Evolutionary conservation across 2,797 vertebrate genomes (phyloP).

Genomic region (Sternarchorhynchus goeldii): DNA sequence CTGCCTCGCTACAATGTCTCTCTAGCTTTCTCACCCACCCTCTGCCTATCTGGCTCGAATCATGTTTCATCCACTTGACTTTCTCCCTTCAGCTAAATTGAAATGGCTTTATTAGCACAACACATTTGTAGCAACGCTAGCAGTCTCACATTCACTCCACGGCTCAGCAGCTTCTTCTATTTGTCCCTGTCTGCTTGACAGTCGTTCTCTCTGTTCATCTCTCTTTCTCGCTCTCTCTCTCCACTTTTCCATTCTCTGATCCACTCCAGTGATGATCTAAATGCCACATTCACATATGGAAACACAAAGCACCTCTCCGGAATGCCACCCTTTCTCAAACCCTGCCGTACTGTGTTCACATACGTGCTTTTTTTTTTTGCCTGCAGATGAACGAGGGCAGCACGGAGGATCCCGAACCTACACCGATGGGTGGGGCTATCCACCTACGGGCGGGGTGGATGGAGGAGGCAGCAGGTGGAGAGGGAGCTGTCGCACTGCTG

Average conservation of each 20-base stretch:
- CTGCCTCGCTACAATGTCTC: not conserved
- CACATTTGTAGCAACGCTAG: not conserved
- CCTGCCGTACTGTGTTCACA: not conserved
- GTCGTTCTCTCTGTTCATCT: not conserved
- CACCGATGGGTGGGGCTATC: too few relatives aligned
- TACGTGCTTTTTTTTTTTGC: too few relatives aligned
- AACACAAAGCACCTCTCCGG: constrained; percentile 23
- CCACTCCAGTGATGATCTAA: constrained; percentile 46
- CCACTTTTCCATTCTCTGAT: constrained; percentile 7
- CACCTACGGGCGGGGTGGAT: too few relatives aligned
- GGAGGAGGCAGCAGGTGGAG: too few relatives aligned
- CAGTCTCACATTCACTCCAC: not conserved
- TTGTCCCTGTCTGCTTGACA: too few relatives aligned
- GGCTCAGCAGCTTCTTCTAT: too few relatives aligned
- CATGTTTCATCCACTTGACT: constrained; percentile 3
- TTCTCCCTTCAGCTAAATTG: not conserved
- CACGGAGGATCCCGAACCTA: too few relatives aligned
- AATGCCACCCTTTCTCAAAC: not conserved
- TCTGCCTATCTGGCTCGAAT: not conserved
- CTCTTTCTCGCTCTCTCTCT: constrained; percentile 1
- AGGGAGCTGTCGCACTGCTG: not conserved
- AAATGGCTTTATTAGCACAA: not conserved
- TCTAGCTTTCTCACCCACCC: not conserved
- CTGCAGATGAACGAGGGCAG: too few relatives aligned
- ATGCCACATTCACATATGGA: constrained; percentile 34